Conservation (phyloP, 2,113 vertebrate genomes). For the Raja brachyura region DNA sequence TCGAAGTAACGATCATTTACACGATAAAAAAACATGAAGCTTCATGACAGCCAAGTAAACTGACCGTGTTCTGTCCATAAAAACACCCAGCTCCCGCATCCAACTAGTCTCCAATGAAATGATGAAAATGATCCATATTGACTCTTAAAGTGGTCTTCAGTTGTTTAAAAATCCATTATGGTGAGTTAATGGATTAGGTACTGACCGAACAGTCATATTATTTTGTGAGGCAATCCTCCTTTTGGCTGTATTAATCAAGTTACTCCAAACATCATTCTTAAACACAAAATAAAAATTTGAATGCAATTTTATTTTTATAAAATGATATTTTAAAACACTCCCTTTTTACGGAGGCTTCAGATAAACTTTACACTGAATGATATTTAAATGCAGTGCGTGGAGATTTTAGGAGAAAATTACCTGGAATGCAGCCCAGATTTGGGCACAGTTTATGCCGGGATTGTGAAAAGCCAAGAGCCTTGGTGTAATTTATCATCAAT, state of each 20-base stretch:
- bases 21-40: background rate
- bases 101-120: background rate
- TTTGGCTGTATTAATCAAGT: background rate
- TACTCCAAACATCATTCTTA: background rate
- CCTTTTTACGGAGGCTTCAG: background rate
- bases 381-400: background rate
- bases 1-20: background rate
- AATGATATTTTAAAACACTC: background rate
- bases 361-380: background rate
- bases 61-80: background rate
- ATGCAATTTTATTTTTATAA: too few relatives aligned
- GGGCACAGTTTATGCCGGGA: background rate
- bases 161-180: background rate
- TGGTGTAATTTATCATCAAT: background rate
- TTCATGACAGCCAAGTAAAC: background rate
- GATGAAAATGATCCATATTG: background rate
- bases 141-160: background rate
- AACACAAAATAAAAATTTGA: too few relatives aligned
- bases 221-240: background rate
- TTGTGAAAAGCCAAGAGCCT: background rate
- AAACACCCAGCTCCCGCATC: too few relatives aligned
- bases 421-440: background rate
- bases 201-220: background rate
- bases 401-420: background rate
- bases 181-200: background rate